Evolutionary conservation across 2,888 invertebrate genomes (phyloP).

Genomic region (Tridacna crocea): DNA sequence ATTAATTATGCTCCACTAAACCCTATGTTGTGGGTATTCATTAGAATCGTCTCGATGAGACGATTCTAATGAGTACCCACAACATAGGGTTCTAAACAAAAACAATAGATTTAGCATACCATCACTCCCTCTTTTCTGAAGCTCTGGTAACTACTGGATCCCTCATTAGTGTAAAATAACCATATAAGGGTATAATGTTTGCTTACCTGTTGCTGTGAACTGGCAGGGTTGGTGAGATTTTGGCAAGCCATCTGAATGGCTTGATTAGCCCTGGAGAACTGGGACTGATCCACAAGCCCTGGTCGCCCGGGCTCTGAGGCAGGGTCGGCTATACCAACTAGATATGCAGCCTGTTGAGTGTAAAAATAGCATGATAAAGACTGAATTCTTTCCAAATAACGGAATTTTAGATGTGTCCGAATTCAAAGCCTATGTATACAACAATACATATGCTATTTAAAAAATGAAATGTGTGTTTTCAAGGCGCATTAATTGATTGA

Average conservation of each 20-base stretch:
- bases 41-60: background rate
- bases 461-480: background rate
- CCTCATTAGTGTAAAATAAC: no score
- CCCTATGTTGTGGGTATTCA: slow-evolving; percentile 13
- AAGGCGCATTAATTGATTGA: background rate
- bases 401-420: no score
- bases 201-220: slow-evolving; percentile 81
- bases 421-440: no score
- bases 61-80: slow-evolving; percentile 1
- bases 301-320: slow-evolving; percentile 93
- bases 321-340: slow-evolving; percentile 96
- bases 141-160: no score
- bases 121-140: no score
- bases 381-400: no score
- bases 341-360: slow-evolving; percentile 90
- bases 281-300: slow-evolving; percentile 83
- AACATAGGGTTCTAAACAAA: background rate
- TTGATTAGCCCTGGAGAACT: slow-evolving; percentile 90
- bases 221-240: slow-evolving; percentile 82
- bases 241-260: slow-evolving; percentile 95
- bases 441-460: no score
- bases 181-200: no score
- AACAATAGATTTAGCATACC: no score
- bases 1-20: no score
- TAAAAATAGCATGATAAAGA: slow-evolving; percentile 27